A percentile compares a stretch with the other conserved stretches of the same genome.
Conservation (phyloP, 1,140 invertebrate species). For the Drosophila albomicans region DNA sequence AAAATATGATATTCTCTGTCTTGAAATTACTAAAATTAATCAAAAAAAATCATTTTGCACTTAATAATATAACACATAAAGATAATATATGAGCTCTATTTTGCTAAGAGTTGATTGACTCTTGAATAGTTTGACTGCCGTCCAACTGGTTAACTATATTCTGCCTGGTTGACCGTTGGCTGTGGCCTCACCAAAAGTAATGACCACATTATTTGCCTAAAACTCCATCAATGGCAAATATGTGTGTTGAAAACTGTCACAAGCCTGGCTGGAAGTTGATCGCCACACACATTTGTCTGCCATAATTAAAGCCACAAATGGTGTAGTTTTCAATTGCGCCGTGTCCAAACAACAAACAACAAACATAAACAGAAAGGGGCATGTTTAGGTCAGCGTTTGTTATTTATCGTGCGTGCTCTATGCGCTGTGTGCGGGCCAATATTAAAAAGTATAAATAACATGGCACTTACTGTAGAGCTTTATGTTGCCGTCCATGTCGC, state of each 20-base stretch:
- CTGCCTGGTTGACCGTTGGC: neutral
- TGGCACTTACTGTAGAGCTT: conserved; percentile 95
- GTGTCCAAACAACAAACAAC: conserved; percentile 4
- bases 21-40: too few relatives aligned
- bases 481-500: conserved; percentile 96
- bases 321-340: conserved; percentile 59
- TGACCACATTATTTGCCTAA: conserved; percentile 32
- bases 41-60: too few relatives aligned
- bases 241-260: conserved; percentile 8
- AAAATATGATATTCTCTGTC: too few relatives aligned
- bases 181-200: conserved; percentile 19
- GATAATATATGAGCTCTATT: too few relatives aligned
- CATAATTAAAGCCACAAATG: conserved; percentile 76
- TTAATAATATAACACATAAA: too few relatives aligned
- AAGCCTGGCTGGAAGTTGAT: conserved; percentile 4
- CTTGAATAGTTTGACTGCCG: neutral
- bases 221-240: conserved; percentile 19
- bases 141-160: neutral
- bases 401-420: conserved; percentile 47
- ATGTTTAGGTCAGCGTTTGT: conserved; percentile 33
- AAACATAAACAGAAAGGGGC: neutral
- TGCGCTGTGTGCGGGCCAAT: conserved; percentile 34
- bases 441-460: conserved; percentile 73
- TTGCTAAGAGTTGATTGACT: neutral
- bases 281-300: conserved; percentile 26